These are phyloP conservation scores for Meda fulgida DNA, from an alignment of 2,797 vertebrate species.

Conservation along the genomic window DNA sequence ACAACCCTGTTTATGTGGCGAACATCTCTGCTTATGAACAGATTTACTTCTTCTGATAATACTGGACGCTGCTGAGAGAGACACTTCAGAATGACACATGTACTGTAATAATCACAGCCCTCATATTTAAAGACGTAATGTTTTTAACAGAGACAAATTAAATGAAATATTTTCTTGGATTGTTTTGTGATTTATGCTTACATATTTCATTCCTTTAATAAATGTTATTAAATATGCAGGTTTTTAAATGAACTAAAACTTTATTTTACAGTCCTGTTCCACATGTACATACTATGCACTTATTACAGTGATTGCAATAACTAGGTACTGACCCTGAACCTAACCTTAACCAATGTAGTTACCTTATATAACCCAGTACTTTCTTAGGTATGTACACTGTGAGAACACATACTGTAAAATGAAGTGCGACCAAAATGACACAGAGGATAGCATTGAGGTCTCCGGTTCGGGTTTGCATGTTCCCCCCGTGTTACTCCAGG, in stretches of 20 bases:
- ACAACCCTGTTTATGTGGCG: slow-evolving; percentile 71
- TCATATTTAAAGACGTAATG: not conserved
- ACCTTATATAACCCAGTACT: too few species aligned
- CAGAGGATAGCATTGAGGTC: not conserved
- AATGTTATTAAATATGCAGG: not conserved
- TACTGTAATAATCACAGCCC: not conserved
- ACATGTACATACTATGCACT: too few species aligned
- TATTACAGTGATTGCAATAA: too few species aligned
- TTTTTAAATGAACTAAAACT: not conserved
- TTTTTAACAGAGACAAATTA: not conserved
- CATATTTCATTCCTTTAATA: not conserved
- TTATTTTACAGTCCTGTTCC: too few species aligned
- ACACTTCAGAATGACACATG: not conserved
- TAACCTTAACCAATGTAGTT: too few species aligned
- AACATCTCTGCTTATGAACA: slow-evolving; percentile 80
- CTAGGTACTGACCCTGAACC: too few species aligned
- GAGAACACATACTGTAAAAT: too few species aligned
- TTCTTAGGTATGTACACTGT: too few species aligned
- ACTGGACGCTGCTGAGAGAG: too few species aligned
- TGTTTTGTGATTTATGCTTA: not conserved
- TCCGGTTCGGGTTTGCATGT: too few species aligned
- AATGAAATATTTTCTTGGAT: not conserved
- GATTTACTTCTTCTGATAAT: slow-evolving; percentile 80
- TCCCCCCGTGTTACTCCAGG: too few species aligned
- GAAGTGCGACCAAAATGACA: not conserved